A percentile compares a stretch with the other conserved stretches of the same genome.
Evolutionary conservation across 2,797 vertebrate species (phyloP).

Genomic region (Pogoniulus pusillus): DNA sequence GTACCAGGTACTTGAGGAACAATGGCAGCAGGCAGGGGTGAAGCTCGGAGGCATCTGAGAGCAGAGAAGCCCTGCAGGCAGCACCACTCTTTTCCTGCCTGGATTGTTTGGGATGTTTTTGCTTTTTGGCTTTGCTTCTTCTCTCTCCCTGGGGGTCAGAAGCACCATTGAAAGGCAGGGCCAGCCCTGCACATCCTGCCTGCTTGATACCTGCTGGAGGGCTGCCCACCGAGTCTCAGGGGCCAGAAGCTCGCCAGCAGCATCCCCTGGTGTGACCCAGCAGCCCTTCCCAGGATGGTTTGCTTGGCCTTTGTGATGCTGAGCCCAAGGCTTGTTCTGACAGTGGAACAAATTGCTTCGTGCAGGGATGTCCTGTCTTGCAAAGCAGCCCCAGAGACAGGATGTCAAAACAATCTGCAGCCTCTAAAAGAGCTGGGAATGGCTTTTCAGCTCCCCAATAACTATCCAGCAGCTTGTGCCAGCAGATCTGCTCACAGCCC

Average conservation of each 20-base stretch:
- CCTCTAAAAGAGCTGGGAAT: background rate
- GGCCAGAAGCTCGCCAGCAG: background rate
- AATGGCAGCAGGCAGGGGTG: background rate
- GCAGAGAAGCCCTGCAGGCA: background rate
- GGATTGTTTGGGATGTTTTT: background rate
- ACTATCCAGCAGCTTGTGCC: background rate
- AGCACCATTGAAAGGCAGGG: background rate
- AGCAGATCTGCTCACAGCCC: background rate
- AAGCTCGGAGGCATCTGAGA: background rate
- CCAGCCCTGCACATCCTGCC: constrained; percentile 2
- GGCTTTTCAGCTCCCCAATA: background rate
- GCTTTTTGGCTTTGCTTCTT: background rate
- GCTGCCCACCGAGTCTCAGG: accelerated
- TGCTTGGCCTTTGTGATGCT: background rate
- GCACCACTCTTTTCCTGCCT: background rate
- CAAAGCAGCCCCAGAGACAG: background rate
- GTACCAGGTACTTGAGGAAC: background rate
- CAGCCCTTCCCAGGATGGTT: background rate
- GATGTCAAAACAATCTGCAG: background rate
- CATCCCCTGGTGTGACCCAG: background rate
- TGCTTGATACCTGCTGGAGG: background rate
- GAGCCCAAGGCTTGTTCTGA: background rate
- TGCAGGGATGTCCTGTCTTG: background rate
- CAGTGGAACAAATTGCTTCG: background rate
- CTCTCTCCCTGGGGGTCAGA: background rate